phyloP scores from a whole-genome alignment of 2,113 vertebrate species.

The Sylvilagus bachmani region DNA sequence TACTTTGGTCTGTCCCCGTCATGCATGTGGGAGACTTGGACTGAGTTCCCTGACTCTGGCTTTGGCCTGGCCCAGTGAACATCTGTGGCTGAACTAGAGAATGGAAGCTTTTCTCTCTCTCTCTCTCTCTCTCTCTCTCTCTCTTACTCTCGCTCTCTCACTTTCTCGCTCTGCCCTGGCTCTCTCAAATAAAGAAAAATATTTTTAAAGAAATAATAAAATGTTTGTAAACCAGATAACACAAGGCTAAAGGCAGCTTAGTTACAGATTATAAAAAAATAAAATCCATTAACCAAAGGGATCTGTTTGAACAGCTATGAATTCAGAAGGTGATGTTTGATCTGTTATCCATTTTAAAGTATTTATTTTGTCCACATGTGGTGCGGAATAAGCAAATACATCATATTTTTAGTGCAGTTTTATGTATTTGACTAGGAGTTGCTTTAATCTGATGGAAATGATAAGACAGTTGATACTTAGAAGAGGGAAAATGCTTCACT shows the following conservation, averaged over 20 bases:
- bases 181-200: no score
- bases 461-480: neutral
- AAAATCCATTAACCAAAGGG: neutral
- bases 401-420: conserved; percentile 6
- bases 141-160: no score
- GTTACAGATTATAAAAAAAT: conserved; percentile 25
- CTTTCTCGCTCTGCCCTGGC: no score
- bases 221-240: neutral
- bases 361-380: conserved; percentile 21
- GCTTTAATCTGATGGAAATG: conserved; percentile 59
- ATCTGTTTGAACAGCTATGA: conserved; percentile 10
- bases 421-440: conserved; percentile 52
- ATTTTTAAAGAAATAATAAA: conserved; percentile 17
- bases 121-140: no score
- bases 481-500: conserved; percentile 29
- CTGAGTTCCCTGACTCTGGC: no score
- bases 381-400: conserved; percentile 43
- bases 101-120: no score
- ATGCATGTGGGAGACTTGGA: no score
- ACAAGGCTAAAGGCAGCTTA: neutral
- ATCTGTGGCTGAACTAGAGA: no score
- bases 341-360: neutral
- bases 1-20: no score
- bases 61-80: no score
- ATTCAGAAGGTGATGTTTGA: neutral